phyloP scores from a whole-genome alignment of 2,888 invertebrate genomes.

The Margaritifera margaritifera region DNA sequence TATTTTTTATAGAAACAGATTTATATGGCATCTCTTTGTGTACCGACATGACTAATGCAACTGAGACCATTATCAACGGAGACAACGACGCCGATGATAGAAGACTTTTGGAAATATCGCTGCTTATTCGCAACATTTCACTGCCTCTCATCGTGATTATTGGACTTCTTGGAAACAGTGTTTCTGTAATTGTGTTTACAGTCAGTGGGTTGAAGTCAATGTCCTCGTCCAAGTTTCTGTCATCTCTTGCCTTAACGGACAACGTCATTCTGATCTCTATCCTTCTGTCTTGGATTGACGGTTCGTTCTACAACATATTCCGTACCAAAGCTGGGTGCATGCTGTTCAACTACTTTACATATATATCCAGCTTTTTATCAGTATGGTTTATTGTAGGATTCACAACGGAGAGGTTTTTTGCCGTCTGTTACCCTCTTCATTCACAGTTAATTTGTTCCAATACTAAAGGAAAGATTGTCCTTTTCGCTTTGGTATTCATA shows the following conservation, averaged over 20 bases:
- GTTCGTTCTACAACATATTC: slow-evolving; percentile 35
- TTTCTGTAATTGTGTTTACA: slow-evolving; percentile 84
- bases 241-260: slow-evolving; percentile 79
- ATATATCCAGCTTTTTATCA: slow-evolving; percentile 83
- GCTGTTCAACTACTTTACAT: slow-evolving; percentile 64
- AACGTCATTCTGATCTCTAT: slow-evolving; percentile 76
- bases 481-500: slow-evolving; percentile 30
- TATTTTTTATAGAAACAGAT: too few species aligned
- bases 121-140: slow-evolving; percentile 28
- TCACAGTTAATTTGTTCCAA: slow-evolving; percentile 46
- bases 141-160: slow-evolving; percentile 81
- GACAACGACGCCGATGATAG: background rate
- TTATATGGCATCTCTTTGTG: too few species aligned
- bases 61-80: too few species aligned
- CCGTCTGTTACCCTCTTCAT: slow-evolving; percentile 84
- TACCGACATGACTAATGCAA: background rate
- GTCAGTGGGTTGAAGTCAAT: slow-evolving; percentile 82
- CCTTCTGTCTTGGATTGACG: slow-evolving; percentile 71
- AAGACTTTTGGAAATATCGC: background rate
- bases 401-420: slow-evolving; percentile 87
- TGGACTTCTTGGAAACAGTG: slow-evolving; percentile 84
- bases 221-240: slow-evolving; percentile 85
- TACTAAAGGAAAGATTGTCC: slow-evolving; percentile 44
- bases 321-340: slow-evolving; percentile 77
- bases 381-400: slow-evolving; percentile 90